Conservation (phyloP, 2,113 vertebrate genomes). For the Nesospiza acunhae region DNA sequence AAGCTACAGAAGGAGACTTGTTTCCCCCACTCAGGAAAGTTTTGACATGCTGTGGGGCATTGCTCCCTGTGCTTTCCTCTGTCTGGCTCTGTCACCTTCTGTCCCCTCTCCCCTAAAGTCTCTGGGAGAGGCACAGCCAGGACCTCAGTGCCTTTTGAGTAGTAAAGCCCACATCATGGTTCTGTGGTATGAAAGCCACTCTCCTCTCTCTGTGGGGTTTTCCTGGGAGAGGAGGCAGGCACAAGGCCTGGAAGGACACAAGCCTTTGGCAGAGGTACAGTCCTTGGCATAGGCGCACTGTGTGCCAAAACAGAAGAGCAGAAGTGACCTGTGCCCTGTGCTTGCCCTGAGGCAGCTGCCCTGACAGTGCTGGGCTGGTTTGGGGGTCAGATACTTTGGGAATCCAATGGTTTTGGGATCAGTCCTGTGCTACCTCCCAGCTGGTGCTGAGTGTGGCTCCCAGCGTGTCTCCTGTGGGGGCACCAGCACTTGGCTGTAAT, state of each 20-base stretch:
- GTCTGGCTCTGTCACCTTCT: not conserved
- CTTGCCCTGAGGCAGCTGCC: fast-evolving
- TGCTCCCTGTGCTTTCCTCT: not conserved
- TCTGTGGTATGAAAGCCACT: not conserved
- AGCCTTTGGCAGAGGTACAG: not conserved
- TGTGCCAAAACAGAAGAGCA: not conserved
- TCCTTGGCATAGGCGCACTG: not conserved
- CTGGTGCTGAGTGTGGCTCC: not conserved
- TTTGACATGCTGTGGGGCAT: not conserved
- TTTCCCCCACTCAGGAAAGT: not conserved
- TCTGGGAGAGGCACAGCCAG: not conserved
- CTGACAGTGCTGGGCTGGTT: not conserved
- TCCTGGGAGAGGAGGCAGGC: not conserved
- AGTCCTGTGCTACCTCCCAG: not conserved
- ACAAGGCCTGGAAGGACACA: not conserved
- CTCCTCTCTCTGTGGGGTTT: not conserved
- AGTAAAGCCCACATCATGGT: not conserved
- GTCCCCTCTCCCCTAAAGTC: not conserved
- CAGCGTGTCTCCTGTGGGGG: fast-evolving
- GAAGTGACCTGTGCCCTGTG: not conserved
- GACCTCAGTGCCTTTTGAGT: not conserved
- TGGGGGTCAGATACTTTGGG: not conserved
- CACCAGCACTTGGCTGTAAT: not conserved
- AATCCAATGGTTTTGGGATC: fast-evolving
- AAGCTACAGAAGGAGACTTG: not conserved